A percentile compares a stretch with the other conserved stretches of the same genome.
These are phyloP conservation scores for Choreutis nemorana DNA, from an alignment of 2,888 invertebrate species.

Conservation along the genomic window DNA sequence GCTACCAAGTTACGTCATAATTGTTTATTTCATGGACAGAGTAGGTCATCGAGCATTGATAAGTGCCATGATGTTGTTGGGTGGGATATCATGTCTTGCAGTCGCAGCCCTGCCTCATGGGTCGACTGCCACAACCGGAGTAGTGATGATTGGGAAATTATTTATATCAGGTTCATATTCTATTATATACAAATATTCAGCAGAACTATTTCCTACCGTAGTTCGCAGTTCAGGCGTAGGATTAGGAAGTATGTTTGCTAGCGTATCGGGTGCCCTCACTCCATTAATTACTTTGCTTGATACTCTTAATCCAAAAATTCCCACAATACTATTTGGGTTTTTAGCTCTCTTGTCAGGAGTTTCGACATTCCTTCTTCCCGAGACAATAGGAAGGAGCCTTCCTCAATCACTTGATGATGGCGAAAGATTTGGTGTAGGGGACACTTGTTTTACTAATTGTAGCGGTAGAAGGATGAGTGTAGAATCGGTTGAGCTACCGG, in stretches of 20 bases:
- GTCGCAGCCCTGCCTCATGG: conserved; percentile 76
- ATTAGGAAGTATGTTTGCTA: conserved; percentile 85
- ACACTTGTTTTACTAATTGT: conserved; percentile 80
- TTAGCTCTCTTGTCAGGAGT: conserved; percentile 78
- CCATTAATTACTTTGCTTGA: conserved; percentile 81
- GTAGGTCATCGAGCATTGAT: conserved; percentile 80
- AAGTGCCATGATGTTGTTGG: conserved; percentile 79
- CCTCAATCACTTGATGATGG: conserved; percentile 86
- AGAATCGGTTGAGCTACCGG: conserved; percentile 38
- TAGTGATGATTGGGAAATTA: conserved; percentile 82
- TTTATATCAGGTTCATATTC: conserved; percentile 87
- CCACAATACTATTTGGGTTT: conserved; percentile 78
- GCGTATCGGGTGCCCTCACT: conserved; percentile 81
- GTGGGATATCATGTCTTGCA: conserved; percentile 78
- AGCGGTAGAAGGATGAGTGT: conserved; percentile 48
- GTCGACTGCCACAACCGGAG: conserved; percentile 64
- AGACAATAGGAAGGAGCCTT: conserved; percentile 82
- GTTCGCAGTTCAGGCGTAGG: conserved; percentile 86
- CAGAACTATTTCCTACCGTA: conserved; percentile 86
- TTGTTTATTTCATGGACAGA: conserved; percentile 77
- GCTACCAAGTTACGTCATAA: conserved; percentile 78
- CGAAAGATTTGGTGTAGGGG: conserved; percentile 82
- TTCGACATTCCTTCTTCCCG: conserved; percentile 77
- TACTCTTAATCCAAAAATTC: conserved; percentile 79
- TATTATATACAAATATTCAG: conserved; percentile 87